phyloP scores from a whole-genome alignment of 2,888 invertebrate genomes.

The Microdon myrmicae region DNA sequence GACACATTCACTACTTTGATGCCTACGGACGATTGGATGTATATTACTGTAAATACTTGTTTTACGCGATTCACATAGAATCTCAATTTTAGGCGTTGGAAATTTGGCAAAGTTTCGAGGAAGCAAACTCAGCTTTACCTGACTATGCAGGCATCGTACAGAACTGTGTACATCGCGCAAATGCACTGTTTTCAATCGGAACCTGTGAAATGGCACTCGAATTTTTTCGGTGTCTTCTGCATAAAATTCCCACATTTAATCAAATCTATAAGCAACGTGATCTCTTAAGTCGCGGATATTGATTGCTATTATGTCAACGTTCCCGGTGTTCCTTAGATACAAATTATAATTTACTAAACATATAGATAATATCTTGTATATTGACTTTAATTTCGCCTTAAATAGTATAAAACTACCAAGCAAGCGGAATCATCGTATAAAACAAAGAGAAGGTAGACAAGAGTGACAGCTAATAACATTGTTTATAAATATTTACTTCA shows the following conservation, averaged over 20 bases:
- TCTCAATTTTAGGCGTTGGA: slow-evolving; percentile 45
- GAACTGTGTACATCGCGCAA: slow-evolving; percentile 53
- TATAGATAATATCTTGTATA: no score
- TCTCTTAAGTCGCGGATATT: slow-evolving; percentile 44
- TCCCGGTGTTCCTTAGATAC: no score
- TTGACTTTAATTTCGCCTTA: no score
- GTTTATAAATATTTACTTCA: no score
- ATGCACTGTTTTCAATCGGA: slow-evolving; percentile 34
- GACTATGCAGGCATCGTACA: slow-evolving; percentile 15
- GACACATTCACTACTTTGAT: slow-evolving; percentile 56
- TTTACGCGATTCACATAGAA: not conserved
- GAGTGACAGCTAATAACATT: no score
- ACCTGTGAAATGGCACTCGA: slow-evolving; percentile 50
- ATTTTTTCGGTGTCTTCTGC: slow-evolving; percentile 53
- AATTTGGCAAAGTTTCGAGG: slow-evolving; percentile 51
- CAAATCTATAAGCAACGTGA: slow-evolving; percentile 40
- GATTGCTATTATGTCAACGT: no score
- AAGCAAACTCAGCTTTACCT: slow-evolving; percentile 25
- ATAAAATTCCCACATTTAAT: slow-evolving; percentile 24
- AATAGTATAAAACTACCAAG: no score
- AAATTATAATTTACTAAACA: no score
- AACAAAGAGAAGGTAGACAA: no score
- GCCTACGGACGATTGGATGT: slow-evolving; percentile 58
- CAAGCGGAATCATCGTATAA: no score
- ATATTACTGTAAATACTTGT: slow-evolving; percentile 39